phyloP scores from a whole-genome alignment of 2,888 invertebrate species.

The Dicyrtomina minuta region DNA sequence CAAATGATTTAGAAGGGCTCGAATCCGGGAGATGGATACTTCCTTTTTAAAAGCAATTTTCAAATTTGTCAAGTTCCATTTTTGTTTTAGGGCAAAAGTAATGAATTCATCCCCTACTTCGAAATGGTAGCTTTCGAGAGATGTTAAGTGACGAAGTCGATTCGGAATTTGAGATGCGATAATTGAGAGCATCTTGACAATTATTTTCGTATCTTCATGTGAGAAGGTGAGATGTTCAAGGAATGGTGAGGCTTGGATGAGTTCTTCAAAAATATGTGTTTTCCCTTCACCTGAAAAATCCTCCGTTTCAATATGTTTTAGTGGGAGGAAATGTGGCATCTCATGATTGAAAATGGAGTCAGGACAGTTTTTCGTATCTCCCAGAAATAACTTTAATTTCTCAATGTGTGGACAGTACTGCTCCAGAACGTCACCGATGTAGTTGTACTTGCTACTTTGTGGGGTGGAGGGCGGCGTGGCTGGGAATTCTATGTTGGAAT shows the following conservation, averaged over 20 bases:
- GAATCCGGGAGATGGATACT: background rate
- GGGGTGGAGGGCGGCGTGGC: background rate
- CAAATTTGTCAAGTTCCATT: slow-evolving; percentile 4
- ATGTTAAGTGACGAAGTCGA: background rate
- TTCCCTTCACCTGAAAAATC: background rate
- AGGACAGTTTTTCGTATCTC: background rate
- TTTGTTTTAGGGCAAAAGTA: background rate
- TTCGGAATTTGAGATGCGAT: background rate
- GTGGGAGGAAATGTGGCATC: slow-evolving; percentile 2
- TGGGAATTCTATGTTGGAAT: background rate
- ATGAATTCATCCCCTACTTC: slow-evolving; percentile 2
- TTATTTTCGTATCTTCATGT: slow-evolving; percentile 7
- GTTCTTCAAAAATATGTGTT: slow-evolving; percentile 7
- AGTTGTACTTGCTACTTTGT: background rate
- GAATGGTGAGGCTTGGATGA: slow-evolving; percentile 1
- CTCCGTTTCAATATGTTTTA: slow-evolving; percentile 6
- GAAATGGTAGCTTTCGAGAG: background rate
- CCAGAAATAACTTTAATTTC: slow-evolving; percentile 8
- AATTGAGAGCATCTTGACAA: background rate
- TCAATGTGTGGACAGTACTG: slow-evolving; percentile 7
- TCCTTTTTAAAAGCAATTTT: slow-evolving; percentile 13
- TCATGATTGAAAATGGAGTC: background rate
- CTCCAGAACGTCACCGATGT: slow-evolving; percentile 6
- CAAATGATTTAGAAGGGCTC: slow-evolving; percentile 8
- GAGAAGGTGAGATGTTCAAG: background rate